Percentiles rank a stretch among this genome's conserved stretches.
phyloP scores from a whole-genome alignment of 2,888 invertebrate genomes.

The Tetheella fluctuosa region DNA sequence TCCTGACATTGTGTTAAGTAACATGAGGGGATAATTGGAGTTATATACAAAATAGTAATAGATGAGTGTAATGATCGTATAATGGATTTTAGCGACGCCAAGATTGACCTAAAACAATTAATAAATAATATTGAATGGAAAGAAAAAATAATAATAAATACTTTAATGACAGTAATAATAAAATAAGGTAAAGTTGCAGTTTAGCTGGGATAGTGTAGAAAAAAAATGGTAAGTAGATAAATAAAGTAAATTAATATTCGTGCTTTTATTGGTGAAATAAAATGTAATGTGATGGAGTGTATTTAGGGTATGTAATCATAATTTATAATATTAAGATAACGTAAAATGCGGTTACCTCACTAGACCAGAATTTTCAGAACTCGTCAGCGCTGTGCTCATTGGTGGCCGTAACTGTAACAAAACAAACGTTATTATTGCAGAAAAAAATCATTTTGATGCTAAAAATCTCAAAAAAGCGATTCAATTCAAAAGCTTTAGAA shows the following conservation, averaged over 20 bases:
- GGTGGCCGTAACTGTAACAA: slow-evolving; percentile 79
- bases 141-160: background rate
- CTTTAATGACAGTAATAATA: background rate
- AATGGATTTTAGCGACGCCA: slow-evolving; percentile 70
- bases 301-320: background rate
- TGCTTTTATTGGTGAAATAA: background rate
- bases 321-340: slow-evolving; percentile 16
- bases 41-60: slow-evolving; percentile 59
- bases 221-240: background rate
- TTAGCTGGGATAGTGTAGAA: background rate
- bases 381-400: slow-evolving; percentile 76
- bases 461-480: too few species aligned
- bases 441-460: too few species aligned
- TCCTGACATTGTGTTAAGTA: slow-evolving; percentile 60
- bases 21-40: slow-evolving; percentile 53
- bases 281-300: background rate
- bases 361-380: slow-evolving; percentile 83
- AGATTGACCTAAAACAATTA: slow-evolving; percentile 82
- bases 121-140: slow-evolving; percentile 38
- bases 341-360: slow-evolving; percentile 69
- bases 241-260: background rate
- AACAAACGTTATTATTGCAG: slow-evolving; percentile 14
- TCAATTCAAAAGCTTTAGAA: too few species aligned
- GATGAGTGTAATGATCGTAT: slow-evolving; percentile 62
- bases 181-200: background rate